These are phyloP conservation scores for Misgurnus mizolepis DNA, from an alignment of 2,113 vertebrate species.

Conservation along the genomic window DNA sequence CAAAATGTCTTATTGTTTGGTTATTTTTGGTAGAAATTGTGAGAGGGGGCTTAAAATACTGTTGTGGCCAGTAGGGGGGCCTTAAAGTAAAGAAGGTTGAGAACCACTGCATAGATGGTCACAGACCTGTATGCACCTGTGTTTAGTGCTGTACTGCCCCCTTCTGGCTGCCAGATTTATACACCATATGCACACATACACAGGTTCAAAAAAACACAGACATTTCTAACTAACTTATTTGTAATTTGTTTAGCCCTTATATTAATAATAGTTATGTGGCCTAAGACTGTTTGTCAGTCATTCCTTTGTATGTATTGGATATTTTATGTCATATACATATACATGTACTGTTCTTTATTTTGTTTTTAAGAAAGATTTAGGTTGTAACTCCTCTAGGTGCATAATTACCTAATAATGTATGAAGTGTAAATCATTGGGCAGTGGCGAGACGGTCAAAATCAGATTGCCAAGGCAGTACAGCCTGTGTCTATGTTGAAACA, in stretches of 20 bases:
- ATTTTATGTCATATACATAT: no score
- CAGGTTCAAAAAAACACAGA: not conserved
- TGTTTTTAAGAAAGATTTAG: not conserved
- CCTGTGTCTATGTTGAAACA: constrained; percentile 30
- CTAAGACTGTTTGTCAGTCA: constrained; percentile 26
- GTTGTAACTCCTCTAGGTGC: constrained; percentile 8
- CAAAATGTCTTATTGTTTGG: no score
- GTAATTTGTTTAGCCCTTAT: not conserved
- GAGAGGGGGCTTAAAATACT: no score
- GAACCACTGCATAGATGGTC: not conserved
- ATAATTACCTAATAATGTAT: constrained; percentile 1
- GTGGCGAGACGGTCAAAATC: constrained; percentile 14
- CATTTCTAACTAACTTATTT: not conserved
- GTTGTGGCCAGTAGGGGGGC: no score
- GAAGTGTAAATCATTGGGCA: constrained; percentile 7
- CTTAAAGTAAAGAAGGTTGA: not conserved
- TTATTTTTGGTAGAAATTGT: no score
- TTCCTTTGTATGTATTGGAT: not conserved
- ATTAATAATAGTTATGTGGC: not conserved
- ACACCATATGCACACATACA: constrained; percentile 24
- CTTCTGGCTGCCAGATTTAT: constrained; percentile 62
- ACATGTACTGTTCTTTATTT: not conserved
- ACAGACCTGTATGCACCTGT: constrained; percentile 27
- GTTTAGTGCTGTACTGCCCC: constrained; percentile 66
- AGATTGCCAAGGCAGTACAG: constrained; percentile 36